Evolutionary conservation across 2,113 vertebrate species (phyloP), one percentile per base, ranked within the genome.

Genomic region (Erythrocercus mccallii): DNA sequence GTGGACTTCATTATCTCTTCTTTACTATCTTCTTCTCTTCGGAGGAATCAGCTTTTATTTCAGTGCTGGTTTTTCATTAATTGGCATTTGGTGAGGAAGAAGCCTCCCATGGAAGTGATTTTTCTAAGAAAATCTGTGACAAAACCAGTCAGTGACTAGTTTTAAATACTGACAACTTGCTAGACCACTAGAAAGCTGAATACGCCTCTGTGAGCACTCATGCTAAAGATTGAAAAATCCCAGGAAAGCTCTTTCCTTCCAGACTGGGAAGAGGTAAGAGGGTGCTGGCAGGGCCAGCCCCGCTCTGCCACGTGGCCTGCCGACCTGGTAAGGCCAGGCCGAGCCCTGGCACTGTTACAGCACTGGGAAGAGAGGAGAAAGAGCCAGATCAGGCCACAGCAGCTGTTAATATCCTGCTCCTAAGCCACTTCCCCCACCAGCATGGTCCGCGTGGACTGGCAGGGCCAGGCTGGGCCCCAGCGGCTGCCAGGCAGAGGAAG

Each of bases 291-390:
- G 56, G 56, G n/a, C 15, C 2, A 4, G 33, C 56, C 22, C 13
- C 13, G 10, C 23, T 35, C 22, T 2, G 4, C 22, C 2, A 2
- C n/a, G 2, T 35, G 33, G 13, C n/a, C 56, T 15, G 2, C 10
- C 8, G 14, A 9, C 21, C 33, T 24, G 33, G 56, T 14, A 24
- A 23, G 33, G 56, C 33, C 13, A 14, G 56, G 21, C 14, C 9
- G 3, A 21, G 33, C 33, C 33, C 21, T 57, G 33, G 33, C 6
- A 4, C 56, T 23, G 56, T 33, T 35, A 24, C 56, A 57, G 9
- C 22, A 5, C 21, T 10, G 21, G n/a, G 22, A 23, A 11, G n/a
- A 35, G 56, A 35, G n/a, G 56, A 35, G n/a, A 35, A 35, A 15
- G 33, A 35, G n/a, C n/a, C 4, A 6, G 56, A 35, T 24, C 22